Evolutionary conservation across 2,797 vertebrate species (phyloP).

Genomic region (Adrianichthys oophorus): DNA sequence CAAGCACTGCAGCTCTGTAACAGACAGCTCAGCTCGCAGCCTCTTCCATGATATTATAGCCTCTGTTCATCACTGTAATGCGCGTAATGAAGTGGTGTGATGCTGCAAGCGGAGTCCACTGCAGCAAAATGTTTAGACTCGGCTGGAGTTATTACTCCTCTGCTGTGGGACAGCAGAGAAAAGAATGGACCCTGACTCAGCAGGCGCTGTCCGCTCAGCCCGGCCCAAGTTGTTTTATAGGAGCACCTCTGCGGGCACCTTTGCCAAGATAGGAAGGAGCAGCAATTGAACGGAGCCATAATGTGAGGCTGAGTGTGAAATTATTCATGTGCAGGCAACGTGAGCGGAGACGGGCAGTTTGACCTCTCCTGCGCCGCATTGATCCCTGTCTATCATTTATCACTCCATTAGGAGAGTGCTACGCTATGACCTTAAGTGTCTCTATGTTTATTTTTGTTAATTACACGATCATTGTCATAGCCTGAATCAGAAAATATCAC

Average conservation of each 20-base stretch:
- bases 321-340: constrained; percentile 56
- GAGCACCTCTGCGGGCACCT: constrained; percentile 56
- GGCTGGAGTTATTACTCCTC: constrained; percentile 64
- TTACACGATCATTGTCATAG: no score
- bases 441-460: no score
- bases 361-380: constrained; percentile 58
- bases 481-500: no score
- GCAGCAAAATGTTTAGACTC: constrained; percentile 74
- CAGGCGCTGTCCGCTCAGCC: constrained; percentile 49
- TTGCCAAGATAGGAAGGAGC: constrained; percentile 63
- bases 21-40: constrained; percentile 36
- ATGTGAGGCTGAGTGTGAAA: constrained; percentile 67
- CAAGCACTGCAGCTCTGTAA: constrained; percentile 23
- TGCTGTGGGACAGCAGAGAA: constrained; percentile 58
- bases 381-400: constrained; percentile 30
- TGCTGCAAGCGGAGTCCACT: constrained; percentile 61
- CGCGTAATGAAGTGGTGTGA: constrained; percentile 66
- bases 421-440: not conserved
- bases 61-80: constrained; percentile 58
- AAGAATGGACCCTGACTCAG: constrained; percentile 67
- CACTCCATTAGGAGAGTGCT: not conserved
- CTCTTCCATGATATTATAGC: constrained; percentile 37
- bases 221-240: constrained; percentile 57
- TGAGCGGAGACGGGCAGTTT: constrained; percentile 31
- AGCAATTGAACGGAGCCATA: constrained; percentile 60